Evolutionary conservation across 2,113 vertebrate genomes (phyloP), one percentile per base, ranked within the genome.

Genomic region (Oriolus oriolus): DNA sequence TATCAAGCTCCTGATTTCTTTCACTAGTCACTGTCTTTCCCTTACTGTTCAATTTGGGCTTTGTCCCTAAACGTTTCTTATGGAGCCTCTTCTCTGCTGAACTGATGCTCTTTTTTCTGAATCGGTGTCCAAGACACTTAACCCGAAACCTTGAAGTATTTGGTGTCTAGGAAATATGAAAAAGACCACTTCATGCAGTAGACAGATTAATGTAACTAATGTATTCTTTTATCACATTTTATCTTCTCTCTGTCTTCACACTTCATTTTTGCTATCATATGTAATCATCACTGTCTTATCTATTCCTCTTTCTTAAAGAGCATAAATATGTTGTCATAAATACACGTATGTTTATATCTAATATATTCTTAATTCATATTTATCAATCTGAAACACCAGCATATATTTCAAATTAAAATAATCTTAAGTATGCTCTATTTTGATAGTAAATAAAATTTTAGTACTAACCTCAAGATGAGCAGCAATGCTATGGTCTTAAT

Each of bases 361-460:
- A 61, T 52, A 70, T 24, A 11, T 41, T 77, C n/a, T 57, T 88
- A 82, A 65, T 89, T 76, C 53, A 56, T 69, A 16, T 65, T 88
- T 84, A 61, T 83, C 84, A 65, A 24, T 82, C 28, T 84, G 21
- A 10, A 73, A 56, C 33, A 30, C 7, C 7, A 47, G 16, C 28
- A 33, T 77, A 11, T 86, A 41, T 79, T 52, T 89, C 11, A 60
- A 60, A 52, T 33, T 68, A 59, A 79, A 89, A 64, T 79, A 92
- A 81, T 73, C 35, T 37, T 74, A 44, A 50, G 21, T 75, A 53
- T 59, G 21, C 35, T 71, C 30, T 59, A 50, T 91, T 89, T 74
- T 76, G 69, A 50, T 75, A 68, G 23, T 81, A 93, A 94, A 81
- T 79, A 93, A 66, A 81, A 66, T 93, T 73, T 94, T 89, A 53